These are phyloP conservation scores for Caenorhabditis briggsae DNA, from an alignment of 1,140 invertebrate genomes.

Conservation along the genomic window DNA sequence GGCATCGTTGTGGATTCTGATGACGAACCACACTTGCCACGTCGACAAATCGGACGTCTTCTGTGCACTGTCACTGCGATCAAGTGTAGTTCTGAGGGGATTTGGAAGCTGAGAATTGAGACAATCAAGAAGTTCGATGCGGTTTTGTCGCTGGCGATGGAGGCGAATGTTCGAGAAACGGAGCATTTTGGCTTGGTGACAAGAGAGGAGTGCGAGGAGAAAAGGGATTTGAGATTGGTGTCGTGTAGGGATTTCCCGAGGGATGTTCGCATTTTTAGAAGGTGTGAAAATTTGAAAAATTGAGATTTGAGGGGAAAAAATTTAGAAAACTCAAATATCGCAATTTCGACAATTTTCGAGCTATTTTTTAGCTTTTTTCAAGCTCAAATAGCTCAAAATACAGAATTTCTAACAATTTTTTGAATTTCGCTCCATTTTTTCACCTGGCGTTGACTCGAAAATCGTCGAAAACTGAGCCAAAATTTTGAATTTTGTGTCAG, in stretches of 20 bases:
- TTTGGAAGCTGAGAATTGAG: conserved; percentile 27
- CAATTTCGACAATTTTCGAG: too few relatives aligned
- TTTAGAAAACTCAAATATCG: too few relatives aligned
- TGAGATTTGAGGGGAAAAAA: too few relatives aligned
- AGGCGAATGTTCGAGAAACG: not conserved
- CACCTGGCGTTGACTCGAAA: too few relatives aligned
- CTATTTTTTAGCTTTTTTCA: too few relatives aligned
- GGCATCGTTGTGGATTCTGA: conserved; percentile 1
- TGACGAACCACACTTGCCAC: not conserved
- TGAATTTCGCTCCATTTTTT: too few relatives aligned
- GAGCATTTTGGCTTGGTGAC: conserved; percentile 45
- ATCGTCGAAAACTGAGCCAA: too few relatives aligned
- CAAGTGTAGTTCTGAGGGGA: not conserved
- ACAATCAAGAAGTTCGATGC: conserved; percentile 21
- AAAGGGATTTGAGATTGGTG: conserved; percentile 28
- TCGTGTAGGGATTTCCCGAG: conserved; percentile 28
- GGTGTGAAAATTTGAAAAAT: not conserved
- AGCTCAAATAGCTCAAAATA: too few relatives aligned
- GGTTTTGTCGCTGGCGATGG: not conserved
- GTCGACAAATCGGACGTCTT: conserved; percentile 9
- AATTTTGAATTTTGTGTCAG: too few relatives aligned
- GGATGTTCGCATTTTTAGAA: conserved; percentile 42
- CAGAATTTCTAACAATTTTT: too few relatives aligned
- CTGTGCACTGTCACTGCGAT: conserved; percentile 3
- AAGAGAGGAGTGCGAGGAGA: conserved; percentile 15